Evolutionary conservation across 2,888 invertebrate species (phyloP), one percentile per base, ranked within the genome.

Genomic region (Cybosia mesomella): DNA sequence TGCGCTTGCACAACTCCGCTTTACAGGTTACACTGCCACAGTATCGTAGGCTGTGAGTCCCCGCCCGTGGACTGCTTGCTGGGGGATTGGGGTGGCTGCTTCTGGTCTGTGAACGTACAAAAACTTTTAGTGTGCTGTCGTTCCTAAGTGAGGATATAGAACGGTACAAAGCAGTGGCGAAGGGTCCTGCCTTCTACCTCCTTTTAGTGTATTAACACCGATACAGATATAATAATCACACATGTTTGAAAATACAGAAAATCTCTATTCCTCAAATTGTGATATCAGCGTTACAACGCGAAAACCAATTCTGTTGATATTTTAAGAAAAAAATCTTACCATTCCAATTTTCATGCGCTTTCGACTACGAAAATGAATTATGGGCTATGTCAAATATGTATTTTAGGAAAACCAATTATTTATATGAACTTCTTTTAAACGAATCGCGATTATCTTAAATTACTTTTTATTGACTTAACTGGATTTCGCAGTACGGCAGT

Each of bases 31-130:
- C 98, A 98, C 98, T 98, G 98, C 98, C 98, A 98, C 97, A 97
- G 98, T 98, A 98, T 98, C 98, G 98, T 98, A 98, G 97, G 98
- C 97, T 98, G 98, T 98, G 98, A 98, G 97, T 97, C 98, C 98
- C 96, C 96, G 94, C 95, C 96, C 93, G 92, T 94, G 94, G 93
- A 91, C 91, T 95, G 97, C 96, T 97, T 97, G 96, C 96, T 96
- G 97, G 96, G 97, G 96, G 96, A 97, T 96, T 96, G 96, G 96
- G 94, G 94, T 91, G 94, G 85, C 87, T 94, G 97, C 97, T 98
- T 98, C 98, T 97, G 98, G 98, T 98, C 98, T 98, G 95, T 61
- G 92, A 87, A 84, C 86, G 79, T 34, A 59, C 58, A 18, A 34
- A 21, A 15, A 22, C 32, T 34, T 22, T 61, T 49, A 61, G 22